Base-by-base conservation (phyloP, 2,888 invertebrate genomes). In the Amiota communis region DNA sequence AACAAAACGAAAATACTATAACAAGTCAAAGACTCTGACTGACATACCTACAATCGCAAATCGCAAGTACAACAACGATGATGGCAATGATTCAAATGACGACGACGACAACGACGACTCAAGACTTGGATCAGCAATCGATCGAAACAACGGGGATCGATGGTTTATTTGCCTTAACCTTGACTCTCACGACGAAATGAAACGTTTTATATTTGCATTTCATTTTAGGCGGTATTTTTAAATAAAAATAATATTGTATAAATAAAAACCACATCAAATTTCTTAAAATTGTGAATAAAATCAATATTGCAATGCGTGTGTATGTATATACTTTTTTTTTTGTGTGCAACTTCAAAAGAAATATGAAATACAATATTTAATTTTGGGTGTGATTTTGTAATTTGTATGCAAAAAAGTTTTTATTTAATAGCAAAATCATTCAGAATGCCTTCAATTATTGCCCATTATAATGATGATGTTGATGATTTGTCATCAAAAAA, bases 141-240 rank as follows among this genome's bases (percentile, higher is more conserved):
- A 36, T 36, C 36, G 6, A 6, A 36, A 36, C 36, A 36, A 36
- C 36, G 36, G 36, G 36, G 36, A 36, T 36, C 36, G 36, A 36
- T 36, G 36, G 36, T 36, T 36, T 36, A 36, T 36, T 36, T 36
- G 36, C 61, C 61, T 63, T 63, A 63, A 63, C 61, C 61, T 63
- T 63, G 61, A 63, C 61, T 63, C 61, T 36, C 36, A 4, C 36
- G 6, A 36, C 61, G 61, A 63, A 63, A 63, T 23, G 61, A 20
- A n/a, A 63, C 61, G 36, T 63, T 36, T 20, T 63, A 63, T 36
- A 63, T 63, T 63, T 63, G 61, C 61, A 63, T 63, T 15, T 57
- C 13, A 57, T 57, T 57, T 57, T n/a, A 57, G 15, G n/a, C 20
- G 36, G 36, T 36, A 36, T 36, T 36, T 36, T 36, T 36, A 36